phyloP scores from a whole-genome alignment of 2,888 invertebrate genomes.

The Alloplasta piceator region DNA sequence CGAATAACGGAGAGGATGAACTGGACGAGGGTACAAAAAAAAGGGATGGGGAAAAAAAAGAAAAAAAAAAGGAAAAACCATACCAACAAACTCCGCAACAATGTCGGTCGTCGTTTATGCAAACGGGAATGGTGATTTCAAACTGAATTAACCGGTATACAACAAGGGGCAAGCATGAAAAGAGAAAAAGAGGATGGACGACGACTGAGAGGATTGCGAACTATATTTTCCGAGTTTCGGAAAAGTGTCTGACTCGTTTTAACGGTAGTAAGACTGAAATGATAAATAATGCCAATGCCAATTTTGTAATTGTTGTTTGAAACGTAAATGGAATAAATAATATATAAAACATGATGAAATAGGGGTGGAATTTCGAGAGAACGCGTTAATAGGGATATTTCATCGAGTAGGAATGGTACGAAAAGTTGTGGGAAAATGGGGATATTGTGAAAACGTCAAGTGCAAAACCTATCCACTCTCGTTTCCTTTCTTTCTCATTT shows the following conservation, averaged over 20 bases:
- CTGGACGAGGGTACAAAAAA: conserved; percentile 10
- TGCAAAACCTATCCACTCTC: not conserved
- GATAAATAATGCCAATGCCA: not conserved
- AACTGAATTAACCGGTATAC: conserved; percentile 70
- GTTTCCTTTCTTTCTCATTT: not conserved
- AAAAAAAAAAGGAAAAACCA: conserved; percentile 5
- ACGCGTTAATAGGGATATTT: conserved; percentile 17
- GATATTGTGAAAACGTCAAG: conserved; percentile 47
- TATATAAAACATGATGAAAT: conserved; percentile 19
- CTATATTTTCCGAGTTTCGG: conserved; percentile 50
- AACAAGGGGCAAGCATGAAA: conserved; percentile 37
- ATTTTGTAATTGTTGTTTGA: conserved; percentile 44
- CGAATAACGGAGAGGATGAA: conserved; percentile 25
- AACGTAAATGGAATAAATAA: conserved; percentile 45
- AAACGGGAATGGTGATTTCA: conserved; percentile 65
- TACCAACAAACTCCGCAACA: conserved; percentile 37
- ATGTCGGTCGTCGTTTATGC: conserved; percentile 56
- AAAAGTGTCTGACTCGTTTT: conserved; percentile 20
- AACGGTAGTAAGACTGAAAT: not conserved
- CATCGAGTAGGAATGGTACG: not conserved
- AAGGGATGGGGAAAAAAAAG: conserved; percentile 17
- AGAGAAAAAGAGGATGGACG: not conserved
- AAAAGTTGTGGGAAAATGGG: conserved; percentile 6
- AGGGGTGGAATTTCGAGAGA: conserved; percentile 25
- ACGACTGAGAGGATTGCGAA: conserved; percentile 14